These are phyloP conservation scores for Hephaestus fuliginosus DNA, from an alignment of 2,797 vertebrate genomes.

Conservation along the genomic window DNA sequence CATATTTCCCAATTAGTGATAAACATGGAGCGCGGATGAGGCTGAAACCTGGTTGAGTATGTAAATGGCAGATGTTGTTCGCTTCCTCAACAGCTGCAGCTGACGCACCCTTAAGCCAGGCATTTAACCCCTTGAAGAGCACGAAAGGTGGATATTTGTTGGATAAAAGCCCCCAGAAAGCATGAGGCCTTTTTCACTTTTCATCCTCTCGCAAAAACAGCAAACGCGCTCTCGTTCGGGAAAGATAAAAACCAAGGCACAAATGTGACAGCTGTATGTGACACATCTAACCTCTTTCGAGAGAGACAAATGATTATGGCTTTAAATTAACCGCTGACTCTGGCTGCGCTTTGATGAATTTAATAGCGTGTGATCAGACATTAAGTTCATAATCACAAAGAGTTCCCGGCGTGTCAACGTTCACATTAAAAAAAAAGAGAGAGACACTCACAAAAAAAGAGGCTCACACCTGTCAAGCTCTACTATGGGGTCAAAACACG, in stretches of 20 bases:
- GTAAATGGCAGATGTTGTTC: conserved; percentile 10
- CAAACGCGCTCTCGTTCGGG: neutral
- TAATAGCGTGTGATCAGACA: conserved; percentile 26
- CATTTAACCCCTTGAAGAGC: neutral
- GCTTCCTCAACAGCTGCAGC: neutral
- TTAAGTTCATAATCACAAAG: conserved; percentile 25
- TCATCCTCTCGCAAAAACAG: neutral
- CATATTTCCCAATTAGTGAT: neutral
- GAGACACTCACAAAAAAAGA: conserved; percentile 6
- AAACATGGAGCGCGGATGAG: neutral
- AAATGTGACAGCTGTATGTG: conserved; percentile 4
- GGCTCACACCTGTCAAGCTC: conserved; percentile 50
- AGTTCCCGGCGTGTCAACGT: conserved; percentile 26
- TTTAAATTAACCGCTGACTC: conserved; percentile 28
- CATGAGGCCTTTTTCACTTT: neutral
- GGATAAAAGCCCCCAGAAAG: neutral
- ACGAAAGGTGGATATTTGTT: neutral
- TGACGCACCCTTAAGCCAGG: conserved; percentile 24
- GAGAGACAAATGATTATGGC: conserved; percentile 29
- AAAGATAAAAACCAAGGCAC: neutral
- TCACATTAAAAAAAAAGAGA: conserved; percentile 1
- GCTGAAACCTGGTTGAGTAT: neutral
- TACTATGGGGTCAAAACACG: conserved; percentile 26
- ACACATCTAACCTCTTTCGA: conserved; percentile 12
- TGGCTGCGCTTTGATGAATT: conserved; percentile 50